phyloP scores from a whole-genome alignment of 2,113 vertebrate species.

The Oceanodroma tethys region DNA sequence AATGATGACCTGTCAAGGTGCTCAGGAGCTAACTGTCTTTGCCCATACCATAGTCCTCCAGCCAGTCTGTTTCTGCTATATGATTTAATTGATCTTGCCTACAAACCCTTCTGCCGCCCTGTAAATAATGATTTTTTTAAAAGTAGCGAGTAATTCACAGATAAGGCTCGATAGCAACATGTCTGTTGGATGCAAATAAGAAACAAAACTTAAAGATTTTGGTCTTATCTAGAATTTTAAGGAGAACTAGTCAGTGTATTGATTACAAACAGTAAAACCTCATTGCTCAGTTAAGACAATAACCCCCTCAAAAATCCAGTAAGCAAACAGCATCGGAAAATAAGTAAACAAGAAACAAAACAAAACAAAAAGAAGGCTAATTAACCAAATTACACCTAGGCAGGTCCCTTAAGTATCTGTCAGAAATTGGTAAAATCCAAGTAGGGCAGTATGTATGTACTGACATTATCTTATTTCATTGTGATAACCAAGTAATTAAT shows the following conservation, averaged over 20 bases:
- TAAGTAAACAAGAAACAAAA: not conserved
- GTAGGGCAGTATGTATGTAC: not conserved
- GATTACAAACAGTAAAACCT: not conserved
- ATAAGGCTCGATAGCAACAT: not conserved
- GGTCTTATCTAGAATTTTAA: not conserved
- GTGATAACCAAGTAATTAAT: not conserved
- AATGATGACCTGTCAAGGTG: not conserved
- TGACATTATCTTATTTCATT: not conserved
- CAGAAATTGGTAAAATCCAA: not conserved
- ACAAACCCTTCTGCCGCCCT: not conserved
- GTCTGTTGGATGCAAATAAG: not conserved
- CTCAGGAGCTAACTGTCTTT: not conserved
- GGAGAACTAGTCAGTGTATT: not conserved
- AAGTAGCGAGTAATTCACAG: not conserved
- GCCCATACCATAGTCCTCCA: not conserved
- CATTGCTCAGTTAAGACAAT: not conserved
- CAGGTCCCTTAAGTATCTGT: not conserved
- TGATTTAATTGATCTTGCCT: not conserved
- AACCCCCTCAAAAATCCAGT: not conserved
- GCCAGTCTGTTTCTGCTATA: not conserved
- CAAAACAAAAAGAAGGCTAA: not conserved
- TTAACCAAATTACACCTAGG: not conserved
- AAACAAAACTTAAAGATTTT: not conserved
- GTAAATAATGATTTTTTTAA: not conserved
- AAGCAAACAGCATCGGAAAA: not conserved